Conservation (phyloP, 2,888 invertebrate genomes). For the Scaptodrosophila latifasciaeformis region DNA sequence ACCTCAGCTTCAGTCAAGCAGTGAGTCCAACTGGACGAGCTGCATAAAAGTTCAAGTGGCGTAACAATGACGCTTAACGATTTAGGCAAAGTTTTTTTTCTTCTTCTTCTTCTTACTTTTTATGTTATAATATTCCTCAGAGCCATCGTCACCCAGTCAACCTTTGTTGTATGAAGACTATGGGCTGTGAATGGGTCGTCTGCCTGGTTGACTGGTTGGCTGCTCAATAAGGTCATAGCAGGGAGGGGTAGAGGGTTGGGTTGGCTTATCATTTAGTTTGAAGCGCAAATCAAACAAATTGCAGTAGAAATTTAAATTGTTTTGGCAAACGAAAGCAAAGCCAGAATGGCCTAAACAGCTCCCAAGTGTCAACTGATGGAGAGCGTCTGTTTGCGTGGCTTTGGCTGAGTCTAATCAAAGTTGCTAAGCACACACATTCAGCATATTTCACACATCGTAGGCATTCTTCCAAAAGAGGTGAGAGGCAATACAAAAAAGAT, state of each 20-base stretch:
- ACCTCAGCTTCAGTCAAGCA: background rate
- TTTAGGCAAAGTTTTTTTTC: conserved; percentile 1
- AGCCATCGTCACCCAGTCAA: no score
- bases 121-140: no score
- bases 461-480: background rate
- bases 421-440: conserved; percentile 57
- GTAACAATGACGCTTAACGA: conserved; percentile 14
- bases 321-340: conserved; percentile 18
- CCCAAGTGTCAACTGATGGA: background rate
- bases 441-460: conserved; percentile 66
- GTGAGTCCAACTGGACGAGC: background rate
- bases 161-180: no score
- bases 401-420: conserved; percentile 48
- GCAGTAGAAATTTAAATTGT: conserved; percentile 47
- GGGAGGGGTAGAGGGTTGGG: no score
- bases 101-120: no score
- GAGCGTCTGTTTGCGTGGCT: background rate
- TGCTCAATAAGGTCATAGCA: no score
- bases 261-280: conserved; percentile 43
- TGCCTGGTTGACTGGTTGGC: conserved; percentile 32
- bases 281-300: conserved; percentile 61
- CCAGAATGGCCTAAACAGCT: background rate
- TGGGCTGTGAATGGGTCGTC: no score
- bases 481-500: no score
- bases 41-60: conserved; percentile 6